phyloP scores from a whole-genome alignment of 2,888 invertebrate genomes.

The Pseudeuparius sepicola region DNA sequence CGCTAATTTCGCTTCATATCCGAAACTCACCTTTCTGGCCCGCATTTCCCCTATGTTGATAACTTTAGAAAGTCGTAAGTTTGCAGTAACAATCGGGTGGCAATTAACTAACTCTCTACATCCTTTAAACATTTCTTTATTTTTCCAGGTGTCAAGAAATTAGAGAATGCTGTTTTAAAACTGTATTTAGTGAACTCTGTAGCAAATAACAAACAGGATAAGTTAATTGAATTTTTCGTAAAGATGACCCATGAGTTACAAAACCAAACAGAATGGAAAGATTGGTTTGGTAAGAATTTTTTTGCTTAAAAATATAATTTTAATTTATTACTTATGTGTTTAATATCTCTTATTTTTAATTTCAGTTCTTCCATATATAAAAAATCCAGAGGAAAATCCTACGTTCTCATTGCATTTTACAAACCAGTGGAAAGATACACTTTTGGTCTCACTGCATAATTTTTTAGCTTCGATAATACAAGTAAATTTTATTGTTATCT shows the following conservation, averaged over 20 bases:
- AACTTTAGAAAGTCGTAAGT: no score
- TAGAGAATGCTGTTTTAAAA: slow-evolving; percentile 79
- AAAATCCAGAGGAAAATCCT: slow-evolving; percentile 84
- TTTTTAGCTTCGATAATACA: slow-evolving; percentile 82
- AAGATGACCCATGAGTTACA: slow-evolving; percentile 82
- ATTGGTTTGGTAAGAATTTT: slow-evolving; percentile 84
- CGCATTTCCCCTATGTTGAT: no score
- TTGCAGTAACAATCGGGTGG: no score
- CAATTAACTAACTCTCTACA: no score
- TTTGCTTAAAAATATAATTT: not conserved
- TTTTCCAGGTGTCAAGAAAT: slow-evolving; percentile 61
- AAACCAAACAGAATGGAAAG: slow-evolving; percentile 86
- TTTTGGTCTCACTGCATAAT: slow-evolving; percentile 83
- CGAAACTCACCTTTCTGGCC: no score
- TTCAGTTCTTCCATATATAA: slow-evolving; percentile 82
- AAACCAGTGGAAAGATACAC: slow-evolving; percentile 91
- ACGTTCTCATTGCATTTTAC: slow-evolving; percentile 83
- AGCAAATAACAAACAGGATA: slow-evolving; percentile 72
- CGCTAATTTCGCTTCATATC: no score
- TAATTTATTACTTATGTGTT: slow-evolving; percentile 7
- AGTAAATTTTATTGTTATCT: slow-evolving; percentile 34
- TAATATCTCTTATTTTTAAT: slow-evolving; percentile 22
- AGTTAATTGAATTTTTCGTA: slow-evolving; percentile 79
- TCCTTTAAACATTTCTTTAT: no score
- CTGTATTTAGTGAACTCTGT: slow-evolving; percentile 82